Percentiles rank a stretch among this genome's conserved stretches.
These are phyloP conservation scores for Tipula lateralis DNA, from an alignment of 2,888 invertebrate genomes.

Conservation along the genomic window DNA sequence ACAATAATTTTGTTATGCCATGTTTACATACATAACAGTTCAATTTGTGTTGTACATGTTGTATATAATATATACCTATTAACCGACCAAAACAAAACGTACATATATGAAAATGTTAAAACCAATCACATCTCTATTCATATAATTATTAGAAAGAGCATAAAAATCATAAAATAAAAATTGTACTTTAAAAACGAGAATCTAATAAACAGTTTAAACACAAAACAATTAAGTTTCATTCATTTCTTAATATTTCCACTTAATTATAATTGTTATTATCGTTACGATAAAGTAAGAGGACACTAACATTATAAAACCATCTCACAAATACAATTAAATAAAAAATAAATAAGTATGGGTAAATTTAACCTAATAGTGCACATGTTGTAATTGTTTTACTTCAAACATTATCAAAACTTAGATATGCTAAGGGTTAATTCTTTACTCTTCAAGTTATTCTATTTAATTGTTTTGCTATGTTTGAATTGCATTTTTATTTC, in stretches of 20 bases:
- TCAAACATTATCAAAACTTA: neutral
- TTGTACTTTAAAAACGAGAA: neutral
- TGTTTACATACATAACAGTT: no score
- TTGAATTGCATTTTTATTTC: neutral
- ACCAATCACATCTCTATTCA: neutral
- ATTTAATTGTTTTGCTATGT: neutral
- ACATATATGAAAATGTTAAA: neutral
- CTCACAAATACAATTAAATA: neutral
- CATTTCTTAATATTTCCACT: neutral
- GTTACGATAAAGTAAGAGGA: neutral
- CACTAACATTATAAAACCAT: neutral
- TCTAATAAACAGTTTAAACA: constrained; percentile 3
- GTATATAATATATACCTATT: no score
- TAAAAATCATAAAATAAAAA: neutral
- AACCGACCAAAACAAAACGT: no score
- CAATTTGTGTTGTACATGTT: no score
- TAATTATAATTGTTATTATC: constrained; percentile 3
- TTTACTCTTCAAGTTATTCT: neutral
- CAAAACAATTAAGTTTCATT: neutral
- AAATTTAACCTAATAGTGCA: neutral
- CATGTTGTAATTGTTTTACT: neutral
- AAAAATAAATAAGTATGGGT: neutral
- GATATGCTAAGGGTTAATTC: neutral
- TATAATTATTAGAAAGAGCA: neutral
- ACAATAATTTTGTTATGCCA: no score